Evolutionary conservation across 2,888 invertebrate genomes (phyloP).

Genomic region (Trachelus iudaicus): DNA sequence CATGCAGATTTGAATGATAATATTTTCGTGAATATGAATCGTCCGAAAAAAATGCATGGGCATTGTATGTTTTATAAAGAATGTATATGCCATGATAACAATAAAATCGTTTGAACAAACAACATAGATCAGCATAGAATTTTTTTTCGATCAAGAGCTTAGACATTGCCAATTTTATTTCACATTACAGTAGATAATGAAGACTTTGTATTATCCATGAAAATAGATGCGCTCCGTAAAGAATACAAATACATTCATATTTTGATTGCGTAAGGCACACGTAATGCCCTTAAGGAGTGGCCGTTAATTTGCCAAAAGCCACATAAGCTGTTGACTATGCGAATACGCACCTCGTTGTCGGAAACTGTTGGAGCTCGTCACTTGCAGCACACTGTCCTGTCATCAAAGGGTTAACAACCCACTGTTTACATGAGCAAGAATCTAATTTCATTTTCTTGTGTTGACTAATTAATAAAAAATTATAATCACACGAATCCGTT

Average conservation of each 20-base stretch:
- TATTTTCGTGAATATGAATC: not conserved
- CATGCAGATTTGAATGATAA: not conserved
- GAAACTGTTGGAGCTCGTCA: too few species aligned
- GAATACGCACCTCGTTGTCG: not conserved
- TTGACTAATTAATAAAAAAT: too few species aligned
- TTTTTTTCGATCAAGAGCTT: not conserved
- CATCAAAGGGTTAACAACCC: too few species aligned
- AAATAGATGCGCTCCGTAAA: not conserved
- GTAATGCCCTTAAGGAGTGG: not conserved
- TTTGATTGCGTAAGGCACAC: not conserved
- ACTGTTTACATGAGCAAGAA: not conserved
- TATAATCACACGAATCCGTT: too few species aligned
- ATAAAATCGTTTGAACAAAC: not conserved
- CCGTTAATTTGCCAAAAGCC: not conserved
- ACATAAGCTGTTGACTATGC: not conserved
- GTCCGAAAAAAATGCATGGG: not conserved
- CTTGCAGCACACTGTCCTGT: too few species aligned
- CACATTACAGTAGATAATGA: not conserved
- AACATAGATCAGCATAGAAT: not conserved
- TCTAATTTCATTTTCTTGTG: not conserved
- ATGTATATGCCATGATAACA: not conserved
- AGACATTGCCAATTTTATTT: not conserved
- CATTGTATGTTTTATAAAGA: not conserved
- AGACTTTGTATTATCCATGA: not conserved
- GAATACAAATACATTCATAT: not conserved